Percentiles rank a stretch among this genome's conserved stretches.
phyloP scores from a whole-genome alignment of 2,113 vertebrate genomes.

The Cranoglanis bouderius region DNA sequence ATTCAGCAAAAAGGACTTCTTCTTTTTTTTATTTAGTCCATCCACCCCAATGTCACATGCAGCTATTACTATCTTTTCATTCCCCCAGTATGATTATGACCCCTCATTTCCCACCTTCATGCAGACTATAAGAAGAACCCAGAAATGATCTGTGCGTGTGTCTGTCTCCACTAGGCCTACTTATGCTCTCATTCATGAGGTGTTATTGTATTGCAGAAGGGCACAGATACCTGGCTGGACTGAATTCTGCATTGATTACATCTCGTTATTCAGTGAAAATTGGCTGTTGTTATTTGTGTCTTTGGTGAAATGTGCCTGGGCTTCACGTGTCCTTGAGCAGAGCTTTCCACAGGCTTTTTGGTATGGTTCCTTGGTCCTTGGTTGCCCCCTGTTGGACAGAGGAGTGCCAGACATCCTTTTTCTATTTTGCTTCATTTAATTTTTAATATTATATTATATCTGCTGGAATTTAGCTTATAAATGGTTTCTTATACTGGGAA shows the following conservation, averaged over 20 bases:
- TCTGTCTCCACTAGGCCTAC: not conserved
- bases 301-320: slow-evolving; percentile 8
- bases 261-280: slow-evolving; percentile 6
- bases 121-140: not conserved
- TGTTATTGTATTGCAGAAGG: not conserved
- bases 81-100: not conserved
- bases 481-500: not conserved
- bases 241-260: not conserved
- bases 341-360: not conserved
- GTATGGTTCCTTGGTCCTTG: not conserved
- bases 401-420: too few relatives aligned
- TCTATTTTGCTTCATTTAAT: not conserved
- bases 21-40: not conserved
- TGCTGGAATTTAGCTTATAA: not conserved
- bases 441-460: not conserved
- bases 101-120: not conserved
- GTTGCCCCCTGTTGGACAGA: slow-evolving; percentile 36
- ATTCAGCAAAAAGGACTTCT: not conserved
- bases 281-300: not conserved
- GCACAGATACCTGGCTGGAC: not conserved
- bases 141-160: not conserved
- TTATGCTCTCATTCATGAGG: not conserved
- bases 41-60: not conserved
- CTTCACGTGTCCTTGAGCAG: slow-evolving; percentile 18
- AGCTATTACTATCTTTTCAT: not conserved